Evolutionary conservation across 2,797 vertebrate species (phyloP), one percentile per base, ranked within the genome.

Genomic region (Parauchenoglanis punctatus): DNA sequence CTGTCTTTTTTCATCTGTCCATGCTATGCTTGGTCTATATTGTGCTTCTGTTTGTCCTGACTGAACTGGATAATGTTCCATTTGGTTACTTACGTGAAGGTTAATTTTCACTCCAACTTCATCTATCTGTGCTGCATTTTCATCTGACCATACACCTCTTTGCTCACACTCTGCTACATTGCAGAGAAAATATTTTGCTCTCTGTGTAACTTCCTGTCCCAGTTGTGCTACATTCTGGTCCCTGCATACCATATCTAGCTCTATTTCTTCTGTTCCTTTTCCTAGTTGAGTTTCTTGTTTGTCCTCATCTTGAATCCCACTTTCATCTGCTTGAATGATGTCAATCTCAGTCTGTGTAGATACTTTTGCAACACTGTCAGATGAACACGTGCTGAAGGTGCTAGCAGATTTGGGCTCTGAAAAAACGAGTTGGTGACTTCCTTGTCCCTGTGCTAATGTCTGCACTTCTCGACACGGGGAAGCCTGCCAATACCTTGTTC

Each of bases 31-130:
- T 25, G 82, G 59, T 78, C 61, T 58, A 13, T 68, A 78, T 77
- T 90, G 87, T 89, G 87, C 88, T 91, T 87, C 85, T 56, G 5
- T 59, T 49, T 85, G 61, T 67, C 52, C 76, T 44, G 49, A 78
- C 10, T 73, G 84, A 80, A 11, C 15, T 25, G 75, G 46, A 87
- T 23, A 80, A 65, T 56, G 18, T 86, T 83, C 81, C n/a, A 17
- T 81, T 70, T 63, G 77, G 54, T 85, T 70, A 46, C 28, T 84
- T 46, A 15, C 35, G 0, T n/a, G 75, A 78, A 54, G n/a, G 13
- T 82, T 40, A 83, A 46, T 86, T 82, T 77, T 84, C 4, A 18
- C 35, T 28, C 17, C 56, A 35, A 20, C 83, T 46, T 70, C 44
- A 76, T 87, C 68, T 81, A 52, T 58, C 49, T 89, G 81, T 73